Evolutionary conservation across 2,888 invertebrate genomes (phyloP), one percentile per base, ranked within the genome.

Genomic region (Cephus rjabovi): DNA sequence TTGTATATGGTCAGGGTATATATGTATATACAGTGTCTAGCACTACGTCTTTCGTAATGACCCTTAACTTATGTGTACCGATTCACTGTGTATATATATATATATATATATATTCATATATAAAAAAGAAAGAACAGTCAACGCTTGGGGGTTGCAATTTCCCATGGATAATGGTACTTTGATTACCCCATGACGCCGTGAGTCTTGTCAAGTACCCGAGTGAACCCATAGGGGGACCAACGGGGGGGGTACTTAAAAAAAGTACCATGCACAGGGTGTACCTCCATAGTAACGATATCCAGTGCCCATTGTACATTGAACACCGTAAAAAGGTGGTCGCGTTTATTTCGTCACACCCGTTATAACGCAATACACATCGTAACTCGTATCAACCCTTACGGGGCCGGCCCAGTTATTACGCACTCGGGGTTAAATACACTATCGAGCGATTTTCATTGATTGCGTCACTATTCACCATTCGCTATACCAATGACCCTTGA

Each of bases 151-250:
- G 89, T 87, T 87, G 89, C 87, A 87, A 90, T 90, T 91, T 90
- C 90, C 90, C 90, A 90, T 90, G 90, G 90, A 90, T 91, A 91
- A 90, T 90, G 88, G 90, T 86, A 89, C 90, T 91, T 91, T 91
- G 90, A 91, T 91, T 91, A 90, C 89, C 87, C 88, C 87, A 89
- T 88, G 89, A 89, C 89, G 89, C 86, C 87, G 87, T 86, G 86
- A 86, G 87, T 87, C 85, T 86, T 86, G 87, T 90, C 89, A 89
- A 90, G 89, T 90, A 89, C 86, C 87, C 88, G 85, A 87, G 83
- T 86, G 87, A 84, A 87, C 87, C 84, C 40, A 69, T 12, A 12
- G 71, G 73, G 73, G 70, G 68, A 73, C 70, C 4, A n/a, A 6
- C 12, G 6, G 33, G 15, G 33, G 70, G 37, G 37, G 30, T 33